Evolutionary conservation across 2,797 vertebrate genomes (phyloP), one percentile per base, ranked within the genome.

Genomic region (Ibycter americanus): DNA sequence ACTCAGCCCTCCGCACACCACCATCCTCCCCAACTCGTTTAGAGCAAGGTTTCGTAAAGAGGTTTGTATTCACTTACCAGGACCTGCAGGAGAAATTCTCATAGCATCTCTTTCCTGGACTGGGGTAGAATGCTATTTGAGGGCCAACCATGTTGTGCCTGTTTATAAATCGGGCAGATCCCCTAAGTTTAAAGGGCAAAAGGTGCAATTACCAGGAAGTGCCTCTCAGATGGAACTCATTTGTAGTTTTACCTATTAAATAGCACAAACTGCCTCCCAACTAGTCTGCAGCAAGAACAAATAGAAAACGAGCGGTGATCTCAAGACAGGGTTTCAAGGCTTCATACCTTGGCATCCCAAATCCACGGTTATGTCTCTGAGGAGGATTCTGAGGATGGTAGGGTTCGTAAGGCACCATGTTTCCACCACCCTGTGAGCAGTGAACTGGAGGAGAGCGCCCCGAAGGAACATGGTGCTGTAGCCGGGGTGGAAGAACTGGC

Each of bases 61-160:
- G 31, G 47, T 83, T 89, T 73, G 42, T 0, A 25, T 20, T 54
- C 42, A 85, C 94, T 98, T 98, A 99, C 98, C 99, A 98, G 66
- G 99, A 98, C 95, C 98, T 98, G 96, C 98, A 99, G 72, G 98
- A 98, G 93, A 98, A 98, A 97, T 96, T 98, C 59, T 99, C 99
- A 97, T 98, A 99, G 97, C 98, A 99, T 44, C 98, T 98, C 95
- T 98, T 98, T 70, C 98, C 98, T 63, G 98, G 98, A 88, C 98
- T 98, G 88, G 98, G 85, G 95, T 98, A 99, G 96, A 99, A 99
- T 15, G 98, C 97, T 96, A 98, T 90, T 93, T 99, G 99, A 96
- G 98, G 98, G 78, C 97, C 98, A 97, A 98, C 97, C 97, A 99
- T 92, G 89, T 98, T 98, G 59, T 98, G 98, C 89, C 97, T 97